Evolutionary conservation across 2,797 vertebrate species (phyloP), one percentile per base, ranked within the genome.

Genomic region (Lycodopsis pacificus): DNA sequence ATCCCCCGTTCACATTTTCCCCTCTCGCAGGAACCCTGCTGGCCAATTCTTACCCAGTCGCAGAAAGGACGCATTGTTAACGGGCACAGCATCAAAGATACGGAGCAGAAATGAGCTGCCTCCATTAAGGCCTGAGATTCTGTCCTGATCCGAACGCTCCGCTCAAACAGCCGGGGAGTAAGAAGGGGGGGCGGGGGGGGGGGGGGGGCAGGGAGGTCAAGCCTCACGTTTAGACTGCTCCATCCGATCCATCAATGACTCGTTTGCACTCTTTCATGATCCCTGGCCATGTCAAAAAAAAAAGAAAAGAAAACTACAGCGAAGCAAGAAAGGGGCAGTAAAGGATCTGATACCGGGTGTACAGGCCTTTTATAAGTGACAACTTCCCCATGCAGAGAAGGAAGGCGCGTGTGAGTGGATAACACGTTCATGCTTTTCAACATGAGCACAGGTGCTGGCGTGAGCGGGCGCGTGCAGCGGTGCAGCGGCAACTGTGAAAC

Each of bases 1-100:
- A 96, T 96, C 95, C 95, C 59, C 80, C 77, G 93, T 94, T 95
- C 95, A 95, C 92, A 90, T 94, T 93, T 94, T 92, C 89, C 90
- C 88, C 86, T 81, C 77, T 86, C 30, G n/a, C 85, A 89, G 94
- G 92, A 94, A 93, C 93, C 94, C 94, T 86, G 94, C 95, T 94
- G 94, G 89, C 87, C 89, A 90, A 86, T 93, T 94, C 94, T 94
- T 92, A 92, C 82, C 85, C 90, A 44, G 88, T 51, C 89, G 86
- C 82, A 91, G 92, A 95, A 94, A 93, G 93, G 90, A 89, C 76
- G 76, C 88, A 77, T 95, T 95, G 95, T 96, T 94, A 90, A 86
- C 81, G 61, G 86, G 80, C 81, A 66, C 56, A 27, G 73, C 93
- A 91, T 94, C 93, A 95, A 95, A 95, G 93, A 91, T 85, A 79